A percentile compares a stretch with the other conserved stretches of the same genome.
Evolutionary conservation across 35 echinoderm and acorn worm species (phyloP).

Genomic region (Ophioderma brevispina): DNA sequence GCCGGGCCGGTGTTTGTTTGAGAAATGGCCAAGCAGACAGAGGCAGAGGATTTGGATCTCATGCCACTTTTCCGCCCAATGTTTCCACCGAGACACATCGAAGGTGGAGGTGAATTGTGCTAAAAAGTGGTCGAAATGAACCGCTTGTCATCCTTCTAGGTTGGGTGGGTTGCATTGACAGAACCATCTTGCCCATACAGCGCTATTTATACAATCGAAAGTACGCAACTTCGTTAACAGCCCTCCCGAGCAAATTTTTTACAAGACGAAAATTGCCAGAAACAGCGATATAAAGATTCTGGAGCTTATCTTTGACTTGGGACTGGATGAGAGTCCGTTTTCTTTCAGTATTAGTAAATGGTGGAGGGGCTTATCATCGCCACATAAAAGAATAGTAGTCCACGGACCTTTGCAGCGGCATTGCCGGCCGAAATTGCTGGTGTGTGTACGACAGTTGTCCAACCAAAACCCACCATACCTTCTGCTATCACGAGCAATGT

Average conservation of each 20-base stretch:
- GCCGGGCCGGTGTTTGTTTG: neutral
- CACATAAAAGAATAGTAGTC: slow-evolving; percentile 67
- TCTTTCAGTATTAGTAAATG: slow-evolving; percentile 97
- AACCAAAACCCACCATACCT: neutral
- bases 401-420: slow-evolving; percentile 28
- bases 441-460: slow-evolving; percentile 83
- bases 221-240: slow-evolving; percentile 88
- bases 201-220: slow-evolving; percentile 90
- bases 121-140: slow-evolving; percentile 28
- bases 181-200: slow-evolving; percentile 85
- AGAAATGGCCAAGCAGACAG: too few relatives aligned
- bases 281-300: slow-evolving; percentile 66
- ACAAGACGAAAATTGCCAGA: slow-evolving; percentile 14
- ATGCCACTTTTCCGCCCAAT: slow-evolving; percentile 91
- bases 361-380: slow-evolving; percentile 72
- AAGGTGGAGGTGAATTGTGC: neutral
- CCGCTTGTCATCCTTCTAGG: slow-evolving; percentile 84
- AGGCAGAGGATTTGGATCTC: slow-evolving; percentile 75
- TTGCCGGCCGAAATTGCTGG: slow-evolving; percentile 56
- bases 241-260: slow-evolving; percentile 51
- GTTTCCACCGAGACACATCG: slow-evolving; percentile 25
- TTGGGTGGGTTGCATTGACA: slow-evolving; percentile 88
- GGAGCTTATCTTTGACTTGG: slow-evolving; percentile 85
- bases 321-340: slow-evolving; percentile 85
- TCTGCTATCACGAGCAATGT: slow-evolving; percentile 42